A percentile compares a stretch with the other conserved stretches of the same genome.
phyloP scores from a whole-genome alignment of 2,888 invertebrate species.

The Drosophila eohydei region DNA sequence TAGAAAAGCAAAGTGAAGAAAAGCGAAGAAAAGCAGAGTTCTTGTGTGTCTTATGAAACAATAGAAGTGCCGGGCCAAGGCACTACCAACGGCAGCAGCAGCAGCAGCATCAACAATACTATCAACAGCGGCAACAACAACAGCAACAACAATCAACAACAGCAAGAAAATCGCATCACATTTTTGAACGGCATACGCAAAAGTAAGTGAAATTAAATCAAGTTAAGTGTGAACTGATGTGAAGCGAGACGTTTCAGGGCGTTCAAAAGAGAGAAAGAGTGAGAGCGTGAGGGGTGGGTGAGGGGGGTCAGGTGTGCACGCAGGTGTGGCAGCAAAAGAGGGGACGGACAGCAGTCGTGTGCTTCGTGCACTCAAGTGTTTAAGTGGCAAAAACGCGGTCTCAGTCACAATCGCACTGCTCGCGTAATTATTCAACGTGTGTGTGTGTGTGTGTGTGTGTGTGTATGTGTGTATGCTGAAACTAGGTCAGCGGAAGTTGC shows the following conservation, averaged over 20 bases:
- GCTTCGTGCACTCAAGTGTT: slow-evolving; percentile 33
- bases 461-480: slow-evolving; percentile 38
- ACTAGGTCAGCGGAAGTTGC: slow-evolving; percentile 73
- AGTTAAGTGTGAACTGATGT: slow-evolving; percentile 55
- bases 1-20: neutral
- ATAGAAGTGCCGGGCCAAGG: slow-evolving; percentile 68
- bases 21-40: slow-evolving; percentile 11
- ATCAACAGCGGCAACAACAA: slow-evolving; percentile 18
- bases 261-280: neutral
- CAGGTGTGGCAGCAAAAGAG: slow-evolving; percentile 17
- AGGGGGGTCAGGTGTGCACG: neutral
- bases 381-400: slow-evolving; percentile 50
- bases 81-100: slow-evolving; percentile 26
- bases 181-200: slow-evolving; percentile 76
- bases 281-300: neutral
- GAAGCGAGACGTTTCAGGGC: slow-evolving; percentile 4
- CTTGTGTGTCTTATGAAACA: slow-evolving; percentile 70
- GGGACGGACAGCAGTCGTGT: slow-evolving; percentile 10
- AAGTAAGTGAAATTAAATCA: slow-evolving; percentile 65
- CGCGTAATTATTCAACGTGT: slow-evolving; percentile 64
- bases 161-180: slow-evolving; percentile 62
- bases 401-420: slow-evolving; percentile 52
- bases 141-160: slow-evolving; percentile 48
- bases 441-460: slow-evolving; percentile 26
- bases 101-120: slow-evolving; percentile 37